Percentiles rank a stretch among this genome's conserved stretches.
These are phyloP conservation scores for Sarotherodon lohbergeri DNA, from an alignment of 2,113 vertebrate genomes.

Conservation along the genomic window DNA sequence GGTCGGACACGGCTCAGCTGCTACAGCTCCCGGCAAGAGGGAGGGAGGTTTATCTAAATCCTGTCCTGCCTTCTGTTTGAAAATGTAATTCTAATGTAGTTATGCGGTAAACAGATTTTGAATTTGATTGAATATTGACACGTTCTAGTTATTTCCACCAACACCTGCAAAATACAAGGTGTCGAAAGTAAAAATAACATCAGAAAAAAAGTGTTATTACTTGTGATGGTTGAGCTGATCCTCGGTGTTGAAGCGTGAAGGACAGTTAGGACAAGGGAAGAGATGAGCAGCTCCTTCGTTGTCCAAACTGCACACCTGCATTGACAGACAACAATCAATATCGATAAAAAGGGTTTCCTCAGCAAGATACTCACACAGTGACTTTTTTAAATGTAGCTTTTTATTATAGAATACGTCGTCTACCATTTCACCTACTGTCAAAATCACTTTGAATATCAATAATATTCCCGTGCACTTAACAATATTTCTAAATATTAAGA, in stretches of 20 bases:
- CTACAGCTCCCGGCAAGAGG: not conserved
- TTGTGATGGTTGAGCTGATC: slow-evolving; percentile 67
- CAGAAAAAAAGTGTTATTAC: slow-evolving; percentile 28
- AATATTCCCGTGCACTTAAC: not conserved
- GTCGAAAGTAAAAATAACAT: not conserved
- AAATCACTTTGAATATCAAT: not conserved
- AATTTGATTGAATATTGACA: slow-evolving; percentile 2
- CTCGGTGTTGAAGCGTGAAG: slow-evolving; percentile 59
- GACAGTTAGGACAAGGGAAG: slow-evolving; percentile 56
- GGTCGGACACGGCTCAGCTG: slow-evolving; percentile 22
- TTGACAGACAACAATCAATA: not conserved
- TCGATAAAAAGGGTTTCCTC: not conserved
- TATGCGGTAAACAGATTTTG: not conserved
- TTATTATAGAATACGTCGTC: not conserved
- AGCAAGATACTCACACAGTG: not conserved
- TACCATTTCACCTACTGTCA: not conserved
- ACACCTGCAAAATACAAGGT: not conserved
- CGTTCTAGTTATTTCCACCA: not conserved
- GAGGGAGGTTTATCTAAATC: slow-evolving; percentile 41
- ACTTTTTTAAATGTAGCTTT: not conserved
- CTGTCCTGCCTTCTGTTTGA: not conserved
- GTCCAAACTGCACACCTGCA: slow-evolving; percentile 49
- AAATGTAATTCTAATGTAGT: slow-evolving; percentile 9
- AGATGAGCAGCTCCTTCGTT: slow-evolving; percentile 41
- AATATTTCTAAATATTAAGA: not conserved